phyloP scores from a whole-genome alignment of 1,140 invertebrate species.

The Rhagoletis zephyria region DNA sequence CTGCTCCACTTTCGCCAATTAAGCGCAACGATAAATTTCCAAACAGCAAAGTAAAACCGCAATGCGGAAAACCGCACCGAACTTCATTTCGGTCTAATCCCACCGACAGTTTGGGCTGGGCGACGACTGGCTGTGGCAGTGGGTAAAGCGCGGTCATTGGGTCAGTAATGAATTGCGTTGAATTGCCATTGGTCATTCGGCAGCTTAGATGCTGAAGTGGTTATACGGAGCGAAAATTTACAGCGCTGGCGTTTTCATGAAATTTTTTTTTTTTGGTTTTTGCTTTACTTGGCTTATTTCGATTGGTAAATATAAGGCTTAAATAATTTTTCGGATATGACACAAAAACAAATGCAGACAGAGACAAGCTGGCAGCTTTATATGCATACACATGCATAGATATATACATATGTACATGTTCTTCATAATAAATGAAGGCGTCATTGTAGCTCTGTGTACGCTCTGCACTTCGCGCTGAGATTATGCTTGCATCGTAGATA shows the following conservation, averaged over 20 bases:
- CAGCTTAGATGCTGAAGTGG: conserved; percentile 26
- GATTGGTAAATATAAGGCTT: neutral
- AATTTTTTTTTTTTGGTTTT: neutral
- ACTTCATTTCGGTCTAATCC: conserved; percentile 19
- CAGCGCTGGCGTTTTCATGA: neutral
- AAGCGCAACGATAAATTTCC: conserved; percentile 40
- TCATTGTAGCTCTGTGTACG: neutral
- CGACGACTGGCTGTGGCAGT: neutral
- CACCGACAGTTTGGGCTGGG: too few species aligned
- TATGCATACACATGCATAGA: neutral
- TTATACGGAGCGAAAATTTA: conserved; percentile 27
- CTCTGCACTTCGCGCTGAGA: neutral
- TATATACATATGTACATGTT: neutral
- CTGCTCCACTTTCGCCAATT: conserved; percentile 42
- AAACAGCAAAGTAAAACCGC: conserved; percentile 9
- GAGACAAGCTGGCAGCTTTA: neutral
- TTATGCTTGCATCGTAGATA: neutral
- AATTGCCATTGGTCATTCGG: conserved; percentile 27
- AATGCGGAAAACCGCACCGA: conserved; percentile 23
- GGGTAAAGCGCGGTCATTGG: conserved; percentile 1
- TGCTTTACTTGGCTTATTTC: neutral
- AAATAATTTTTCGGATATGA: neutral
- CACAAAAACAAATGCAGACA: neutral
- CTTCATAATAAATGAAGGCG: neutral
- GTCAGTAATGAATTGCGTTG: conserved; percentile 47